A percentile compares a stretch with the other conserved stretches of the same genome.
These are phyloP conservation scores for Melanerpes aurifrons DNA, from an alignment of 2,113 vertebrate species.

Conservation along the genomic window DNA sequence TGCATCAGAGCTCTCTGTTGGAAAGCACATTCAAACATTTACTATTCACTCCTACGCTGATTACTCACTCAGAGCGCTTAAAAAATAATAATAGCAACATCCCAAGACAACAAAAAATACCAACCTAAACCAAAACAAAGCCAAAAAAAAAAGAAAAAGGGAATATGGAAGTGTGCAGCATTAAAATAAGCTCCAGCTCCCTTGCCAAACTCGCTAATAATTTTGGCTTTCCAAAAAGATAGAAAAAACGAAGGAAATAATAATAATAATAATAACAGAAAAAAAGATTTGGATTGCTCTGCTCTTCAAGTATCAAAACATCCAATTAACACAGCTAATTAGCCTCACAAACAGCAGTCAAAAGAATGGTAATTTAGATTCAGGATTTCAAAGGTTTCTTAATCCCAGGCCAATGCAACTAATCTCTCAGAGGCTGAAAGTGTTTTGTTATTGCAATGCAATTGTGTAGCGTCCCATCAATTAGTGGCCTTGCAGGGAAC, in stretches of 20 bases:
- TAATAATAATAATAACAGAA: background rate
- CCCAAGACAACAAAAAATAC: conserved; percentile 64
- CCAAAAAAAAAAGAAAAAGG: background rate
- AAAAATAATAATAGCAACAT: conserved; percentile 73
- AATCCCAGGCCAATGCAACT: conserved; percentile 78
- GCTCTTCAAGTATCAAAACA: conserved; percentile 90
- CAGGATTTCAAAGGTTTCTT: conserved; percentile 83
- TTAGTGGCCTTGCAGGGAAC: conserved; percentile 74
- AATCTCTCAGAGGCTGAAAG: conserved; percentile 76
- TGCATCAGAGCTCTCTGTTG: conserved; percentile 73
- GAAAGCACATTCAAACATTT: conserved; percentile 74
- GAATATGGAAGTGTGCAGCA: conserved; percentile 38
- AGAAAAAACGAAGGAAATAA: conserved; percentile 2
- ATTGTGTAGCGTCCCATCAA: conserved; percentile 78
- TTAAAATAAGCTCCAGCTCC: conserved; percentile 65
- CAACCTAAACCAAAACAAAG: conserved; percentile 1
- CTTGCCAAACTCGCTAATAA: conserved; percentile 81
- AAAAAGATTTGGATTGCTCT: conserved; percentile 77
- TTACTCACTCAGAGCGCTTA: conserved; percentile 68
- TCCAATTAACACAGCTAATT: conserved; percentile 98
- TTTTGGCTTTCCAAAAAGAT: conserved; percentile 76
- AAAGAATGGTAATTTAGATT: conserved; percentile 83
- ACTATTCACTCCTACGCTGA: conserved; percentile 72
- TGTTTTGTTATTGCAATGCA: conserved; percentile 75
- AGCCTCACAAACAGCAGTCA: conserved; percentile 88